phyloP scores from a whole-genome alignment of 2,113 vertebrate species.

The Daphoenositta chrysoptera region DNA sequence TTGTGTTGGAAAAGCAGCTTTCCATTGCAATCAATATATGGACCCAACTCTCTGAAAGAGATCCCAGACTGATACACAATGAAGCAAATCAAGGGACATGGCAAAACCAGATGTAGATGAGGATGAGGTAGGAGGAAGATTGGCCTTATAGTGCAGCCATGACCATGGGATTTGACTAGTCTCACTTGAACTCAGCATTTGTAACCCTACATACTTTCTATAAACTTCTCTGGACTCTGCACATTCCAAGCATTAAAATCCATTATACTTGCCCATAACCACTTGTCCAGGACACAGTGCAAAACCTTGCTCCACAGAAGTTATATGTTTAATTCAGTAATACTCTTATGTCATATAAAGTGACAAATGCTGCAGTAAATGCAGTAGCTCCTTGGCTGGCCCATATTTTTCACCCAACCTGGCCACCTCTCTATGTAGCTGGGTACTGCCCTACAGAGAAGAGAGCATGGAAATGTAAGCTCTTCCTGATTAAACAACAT shows the following conservation, averaged over 20 bases:
- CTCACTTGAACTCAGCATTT: background rate
- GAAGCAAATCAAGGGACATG: background rate
- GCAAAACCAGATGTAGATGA: background rate
- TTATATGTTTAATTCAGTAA: background rate
- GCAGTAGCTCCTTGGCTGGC: background rate
- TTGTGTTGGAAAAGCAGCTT: background rate
- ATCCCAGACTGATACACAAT: background rate
- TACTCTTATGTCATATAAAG: background rate
- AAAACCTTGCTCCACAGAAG: background rate
- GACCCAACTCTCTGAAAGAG: background rate
- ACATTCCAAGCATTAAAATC: background rate
- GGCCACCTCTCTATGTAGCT: background rate
- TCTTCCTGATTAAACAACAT: background rate
- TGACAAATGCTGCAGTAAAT: background rate
- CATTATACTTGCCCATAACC: background rate
- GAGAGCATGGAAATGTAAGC: background rate
- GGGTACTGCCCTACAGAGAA: background rate
- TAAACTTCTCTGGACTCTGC: background rate
- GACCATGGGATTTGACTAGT: background rate
- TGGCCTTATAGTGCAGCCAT: background rate
- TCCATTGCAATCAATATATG: background rate
- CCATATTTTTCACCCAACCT: background rate
- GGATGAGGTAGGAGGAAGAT: background rate
- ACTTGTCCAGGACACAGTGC: background rate
- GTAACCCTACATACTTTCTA: background rate